Base-by-base conservation (phyloP, 2,113 vertebrate genomes). In the Oostethus manadensis region DNA sequence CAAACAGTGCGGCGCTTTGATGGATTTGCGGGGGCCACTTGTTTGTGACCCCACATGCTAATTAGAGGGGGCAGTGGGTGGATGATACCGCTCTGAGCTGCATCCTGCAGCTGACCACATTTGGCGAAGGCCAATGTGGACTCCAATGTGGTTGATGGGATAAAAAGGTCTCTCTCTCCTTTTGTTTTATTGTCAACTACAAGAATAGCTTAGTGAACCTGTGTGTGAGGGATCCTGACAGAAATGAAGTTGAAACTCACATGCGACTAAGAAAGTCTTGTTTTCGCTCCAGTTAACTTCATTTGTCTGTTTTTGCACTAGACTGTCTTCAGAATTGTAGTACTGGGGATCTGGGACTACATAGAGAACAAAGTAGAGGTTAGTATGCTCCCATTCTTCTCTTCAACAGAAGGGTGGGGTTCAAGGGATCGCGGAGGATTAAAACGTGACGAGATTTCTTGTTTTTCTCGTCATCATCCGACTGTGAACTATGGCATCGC, bases 361-460 rank as follows among this genome's bases (percentile, higher is more conserved):
- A 99, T 99, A 62, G 96, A 99, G 87, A 98, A 99, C 90, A 99
- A 99, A 90, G 91, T 99, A 66, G 97, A 99, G 94, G 97, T 98
- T 83, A 86, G 91, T 80, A 47, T 65, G n/a, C 6, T 15, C 15
- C 46, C 1, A 51, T 61, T 46, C n/a, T 2, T 40, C n/a, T 23
- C n/a, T 18, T 54, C 17, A 26, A 18, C 9, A 53, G 10, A 10
- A 38, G 3, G 9, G 8, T 11, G 4, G 23, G 23, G 2, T 2
- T 26, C 23, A 26, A 26, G 23, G 5, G 23, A 26, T 26, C 23
- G 2, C 23, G 23, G 2, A 26, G 5, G 3, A 26, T 26, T 26
- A 26, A 26, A 26, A 26, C 23, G 23, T 26, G 23, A 26, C 23
- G 5, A 26, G 23, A 26, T 26, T 26, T 26, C 23, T 26, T 5